phyloP scores from a whole-genome alignment of 2,113 vertebrate species.

The Herpetotheres cachinnans region DNA sequence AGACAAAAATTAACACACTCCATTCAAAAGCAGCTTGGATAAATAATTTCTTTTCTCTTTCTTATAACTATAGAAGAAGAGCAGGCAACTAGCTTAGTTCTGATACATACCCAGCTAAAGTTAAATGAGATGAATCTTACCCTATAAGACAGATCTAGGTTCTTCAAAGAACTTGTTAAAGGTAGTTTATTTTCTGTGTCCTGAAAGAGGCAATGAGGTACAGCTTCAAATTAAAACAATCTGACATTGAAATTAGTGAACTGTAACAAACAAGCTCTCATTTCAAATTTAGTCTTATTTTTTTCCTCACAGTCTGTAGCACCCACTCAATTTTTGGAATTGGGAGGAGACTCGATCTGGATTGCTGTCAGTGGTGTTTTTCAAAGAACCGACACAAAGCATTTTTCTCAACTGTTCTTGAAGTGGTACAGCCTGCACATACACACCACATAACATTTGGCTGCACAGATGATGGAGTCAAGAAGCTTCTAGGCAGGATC shows the following conservation, averaged over 20 bases:
- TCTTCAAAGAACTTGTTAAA: neutral
- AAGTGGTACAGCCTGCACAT: neutral
- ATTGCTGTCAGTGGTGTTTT: neutral
- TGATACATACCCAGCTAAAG: neutral
- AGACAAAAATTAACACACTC: neutral
- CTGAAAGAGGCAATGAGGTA: neutral
- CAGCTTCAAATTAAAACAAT: neutral
- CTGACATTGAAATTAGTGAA: neutral
- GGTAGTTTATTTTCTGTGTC: neutral
- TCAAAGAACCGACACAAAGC: neutral
- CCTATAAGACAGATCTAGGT: neutral
- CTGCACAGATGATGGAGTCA: neutral
- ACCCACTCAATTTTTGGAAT: neutral
- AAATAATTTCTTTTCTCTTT: neutral
- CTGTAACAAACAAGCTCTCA: neutral
- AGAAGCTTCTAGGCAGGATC: neutral
- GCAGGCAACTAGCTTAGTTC: neutral
- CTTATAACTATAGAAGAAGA: neutral
- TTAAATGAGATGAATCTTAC: neutral
- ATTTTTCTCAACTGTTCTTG: neutral
- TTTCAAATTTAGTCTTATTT: neutral
- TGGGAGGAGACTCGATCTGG: neutral
- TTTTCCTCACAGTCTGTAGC: neutral
- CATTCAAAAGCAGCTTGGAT: neutral
- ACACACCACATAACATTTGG: neutral